These are phyloP conservation scores for Mobula birostris DNA, from an alignment of 2,113 vertebrate genomes.

Conservation along the genomic window DNA sequence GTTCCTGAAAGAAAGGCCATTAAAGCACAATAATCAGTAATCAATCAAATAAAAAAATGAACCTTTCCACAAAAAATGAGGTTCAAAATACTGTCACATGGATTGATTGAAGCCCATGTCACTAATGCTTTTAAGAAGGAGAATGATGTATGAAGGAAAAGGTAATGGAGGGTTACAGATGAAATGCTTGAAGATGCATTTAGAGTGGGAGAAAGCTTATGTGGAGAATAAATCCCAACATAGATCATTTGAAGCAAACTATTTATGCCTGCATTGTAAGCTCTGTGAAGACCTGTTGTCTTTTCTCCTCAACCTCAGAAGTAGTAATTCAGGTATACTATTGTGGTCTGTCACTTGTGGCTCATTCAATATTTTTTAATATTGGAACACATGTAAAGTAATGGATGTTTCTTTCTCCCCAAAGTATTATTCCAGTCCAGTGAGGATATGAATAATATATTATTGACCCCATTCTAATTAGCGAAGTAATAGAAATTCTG, in stretches of 20 bases:
- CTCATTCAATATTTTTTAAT: constrained; percentile 5
- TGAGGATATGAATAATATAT: constrained; percentile 28
- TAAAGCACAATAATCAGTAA: neutral
- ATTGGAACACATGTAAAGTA: constrained; percentile 2
- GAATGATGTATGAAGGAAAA: neutral
- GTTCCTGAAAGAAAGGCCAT: neutral
- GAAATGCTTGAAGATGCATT: neutral
- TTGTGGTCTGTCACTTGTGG: neutral
- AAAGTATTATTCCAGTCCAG: constrained; percentile 1
- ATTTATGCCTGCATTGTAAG: too few species aligned
- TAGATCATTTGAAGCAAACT: neutral
- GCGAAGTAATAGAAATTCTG: neutral
- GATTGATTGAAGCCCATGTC: neutral
- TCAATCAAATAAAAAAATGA: neutral
- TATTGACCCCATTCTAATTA: constrained; percentile 31
- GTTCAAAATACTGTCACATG: neutral
- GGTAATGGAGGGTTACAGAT: neutral
- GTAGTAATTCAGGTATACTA: neutral
- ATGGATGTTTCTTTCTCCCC: neutral
- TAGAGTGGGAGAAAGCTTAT: neutral
- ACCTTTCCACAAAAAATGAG: neutral
- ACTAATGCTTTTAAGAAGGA: neutral
- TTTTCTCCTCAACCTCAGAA: neutral
- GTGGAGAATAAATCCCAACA: neutral
- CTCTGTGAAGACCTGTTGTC: neutral